Evolutionary conservation across 1,140 invertebrate genomes (phyloP).

Genomic region (Micrasema minimum): DNA sequence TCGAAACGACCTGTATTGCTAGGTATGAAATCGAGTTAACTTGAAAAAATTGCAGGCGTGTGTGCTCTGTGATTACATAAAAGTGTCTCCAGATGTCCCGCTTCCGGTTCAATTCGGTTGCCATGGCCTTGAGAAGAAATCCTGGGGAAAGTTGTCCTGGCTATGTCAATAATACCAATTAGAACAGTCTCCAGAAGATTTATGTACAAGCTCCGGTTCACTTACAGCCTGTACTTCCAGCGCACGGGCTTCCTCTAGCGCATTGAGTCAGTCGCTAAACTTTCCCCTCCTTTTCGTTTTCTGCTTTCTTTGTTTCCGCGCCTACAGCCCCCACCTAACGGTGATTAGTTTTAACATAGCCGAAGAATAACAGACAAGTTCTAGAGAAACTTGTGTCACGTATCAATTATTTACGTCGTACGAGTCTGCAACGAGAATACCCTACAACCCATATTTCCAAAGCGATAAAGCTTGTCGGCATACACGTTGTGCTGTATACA

Average conservation of each 20-base stretch:
- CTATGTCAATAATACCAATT: conserved; percentile 48
- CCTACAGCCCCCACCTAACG: conserved; percentile 23
- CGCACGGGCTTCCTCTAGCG: conserved; percentile 45
- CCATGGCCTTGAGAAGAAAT: conserved; percentile 15
- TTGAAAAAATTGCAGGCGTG: not conserved
- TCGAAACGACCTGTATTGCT: too few relatives aligned
- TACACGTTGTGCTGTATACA: conserved; percentile 4
- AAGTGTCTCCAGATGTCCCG: not conserved
- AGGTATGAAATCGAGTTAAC: too few relatives aligned
- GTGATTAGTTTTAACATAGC: conserved; percentile 47
- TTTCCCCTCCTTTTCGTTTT: conserved; percentile 32
- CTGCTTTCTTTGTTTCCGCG: conserved; percentile 8
- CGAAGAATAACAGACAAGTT: conserved; percentile 38
- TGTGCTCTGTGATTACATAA: not conserved
- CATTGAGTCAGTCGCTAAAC: conserved; percentile 53
- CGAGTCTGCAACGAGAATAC: conserved; percentile 35
- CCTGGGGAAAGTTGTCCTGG: conserved; percentile 10
- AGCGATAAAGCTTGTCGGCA: conserved; percentile 7
- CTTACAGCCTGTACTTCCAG: conserved; percentile 48
- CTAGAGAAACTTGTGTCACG: conserved; percentile 45
- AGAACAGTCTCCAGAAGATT: conserved; percentile 49
- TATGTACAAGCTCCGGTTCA: conserved; percentile 50
- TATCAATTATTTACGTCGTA: conserved; percentile 42
- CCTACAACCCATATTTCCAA: conserved; percentile 17
- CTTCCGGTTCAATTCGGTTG: conserved; percentile 3